Conservation (phyloP, 1,140 invertebrate genomes). For the Phocides pigmalion region DNA sequence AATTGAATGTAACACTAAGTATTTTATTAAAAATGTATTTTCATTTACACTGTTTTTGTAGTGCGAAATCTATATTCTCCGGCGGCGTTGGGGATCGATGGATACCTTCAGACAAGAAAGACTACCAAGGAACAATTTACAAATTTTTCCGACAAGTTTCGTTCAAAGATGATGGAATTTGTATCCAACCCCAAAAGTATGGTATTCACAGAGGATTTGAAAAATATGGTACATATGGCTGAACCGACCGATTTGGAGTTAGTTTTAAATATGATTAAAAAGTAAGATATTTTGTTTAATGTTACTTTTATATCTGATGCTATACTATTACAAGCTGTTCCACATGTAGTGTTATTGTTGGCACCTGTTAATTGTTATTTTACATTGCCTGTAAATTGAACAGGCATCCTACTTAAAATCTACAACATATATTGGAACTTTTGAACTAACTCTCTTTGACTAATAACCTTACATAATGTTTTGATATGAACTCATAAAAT, state of each 20-base stretch:
- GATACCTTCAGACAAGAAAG: slow-evolving; percentile 83
- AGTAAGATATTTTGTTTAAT: slow-evolving; percentile 81
- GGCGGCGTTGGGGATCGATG: slow-evolving; percentile 85
- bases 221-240: slow-evolving; percentile 90
- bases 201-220: slow-evolving; percentile 94
- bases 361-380: too few relatives aligned
- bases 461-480: too few relatives aligned
- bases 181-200: slow-evolving; percentile 84
- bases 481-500: not conserved
- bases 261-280: slow-evolving; percentile 87
- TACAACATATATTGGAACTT: too few relatives aligned
- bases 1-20: not conserved
- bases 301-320: too few relatives aligned
- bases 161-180: slow-evolving; percentile 87
- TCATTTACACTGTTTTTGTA: slow-evolving; percentile 37
- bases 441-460: too few relatives aligned
- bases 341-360: too few relatives aligned
- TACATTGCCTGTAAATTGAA: too few relatives aligned
- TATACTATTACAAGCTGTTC: not conserved
- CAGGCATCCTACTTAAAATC: too few relatives aligned
- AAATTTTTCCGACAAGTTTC: slow-evolving; percentile 87
- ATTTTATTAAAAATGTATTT: not conserved
- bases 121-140: slow-evolving; percentile 82
- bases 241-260: slow-evolving; percentile 87
- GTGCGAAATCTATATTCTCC: slow-evolving; percentile 82